Percentiles rank a stretch among this genome's conserved stretches.
Evolutionary conservation across 2,888 invertebrate genomes (phyloP).

Genomic region (Netelia virgata): DNA sequence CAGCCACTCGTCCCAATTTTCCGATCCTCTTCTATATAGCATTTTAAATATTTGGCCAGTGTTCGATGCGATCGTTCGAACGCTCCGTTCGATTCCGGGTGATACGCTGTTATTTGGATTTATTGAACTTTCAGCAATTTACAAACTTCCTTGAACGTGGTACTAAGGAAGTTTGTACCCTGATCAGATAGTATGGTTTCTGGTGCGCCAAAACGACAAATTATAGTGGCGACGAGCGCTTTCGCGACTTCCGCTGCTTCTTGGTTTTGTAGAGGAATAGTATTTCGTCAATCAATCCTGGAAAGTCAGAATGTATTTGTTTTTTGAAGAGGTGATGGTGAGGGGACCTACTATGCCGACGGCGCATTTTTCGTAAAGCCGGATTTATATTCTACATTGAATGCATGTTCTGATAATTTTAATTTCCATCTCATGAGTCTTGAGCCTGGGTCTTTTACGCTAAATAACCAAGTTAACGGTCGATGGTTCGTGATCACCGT

Average conservation of each 20-base stretch:
- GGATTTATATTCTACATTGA: conserved; percentile 39
- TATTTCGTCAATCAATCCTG: neutral
- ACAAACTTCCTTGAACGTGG: neutral
- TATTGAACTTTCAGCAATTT: neutral
- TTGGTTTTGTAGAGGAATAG: conserved; percentile 11
- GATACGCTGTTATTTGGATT: conserved; percentile 8
- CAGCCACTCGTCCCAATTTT: conserved; percentile 72
- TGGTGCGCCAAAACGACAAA: neutral
- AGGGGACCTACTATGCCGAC: neutral
- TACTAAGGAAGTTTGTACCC: neutral
- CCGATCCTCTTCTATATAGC: conserved; percentile 64
- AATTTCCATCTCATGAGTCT: conserved; percentile 22
- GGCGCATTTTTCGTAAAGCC: conserved; percentile 12
- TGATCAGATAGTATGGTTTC: conserved; percentile 1
- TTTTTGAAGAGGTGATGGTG: neutral
- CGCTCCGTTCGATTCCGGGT: neutral
- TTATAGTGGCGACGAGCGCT: neutral
- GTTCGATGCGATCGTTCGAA: conserved; percentile 9
- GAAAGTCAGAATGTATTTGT: neutral
- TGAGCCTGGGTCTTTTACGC: conserved; percentile 25
- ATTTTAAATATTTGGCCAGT: conserved; percentile 11
- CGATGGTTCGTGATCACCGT: conserved; percentile 15
- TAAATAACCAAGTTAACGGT: conserved; percentile 15
- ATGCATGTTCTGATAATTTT: neutral
- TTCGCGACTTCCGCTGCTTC: conserved; percentile 16